Evolutionary conservation across 1,140 invertebrate species (phyloP), one percentile per base, ranked within the genome.

Genomic region (Alviniconcha marisindica): DNA sequence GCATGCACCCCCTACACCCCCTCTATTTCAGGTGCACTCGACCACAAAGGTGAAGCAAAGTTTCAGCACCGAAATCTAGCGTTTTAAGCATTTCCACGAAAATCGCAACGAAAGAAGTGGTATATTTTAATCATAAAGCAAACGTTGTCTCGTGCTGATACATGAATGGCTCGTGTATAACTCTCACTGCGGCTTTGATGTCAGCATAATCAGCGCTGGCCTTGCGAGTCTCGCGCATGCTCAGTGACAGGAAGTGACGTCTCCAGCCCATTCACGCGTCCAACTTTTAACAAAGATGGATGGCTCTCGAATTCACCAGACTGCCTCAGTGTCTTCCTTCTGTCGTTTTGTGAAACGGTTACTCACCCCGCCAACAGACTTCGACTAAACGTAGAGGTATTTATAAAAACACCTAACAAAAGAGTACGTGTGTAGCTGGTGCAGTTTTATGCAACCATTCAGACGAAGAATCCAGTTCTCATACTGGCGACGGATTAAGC

Each of bases 191-290:
- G 18, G 5, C 7, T 48, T 10, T 48, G 7, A 48, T 18, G 44
- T 10, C 5, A 48, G 44, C 44, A 48, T 48, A 48, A 5, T 48
- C 5, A 48, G 5, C 44, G 7, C 7, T 48, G 44, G 44, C 18
- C 44, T 48, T 48, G 44, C 44, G 44, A 18, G 44, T 5, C 14
- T 1, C 24, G 36, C 21, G 66, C 21, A 71, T 71, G 36, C 38
- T 71, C 66, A 24, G 66, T 71, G 66, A 71, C 66, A 40, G 12
- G 66, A 40, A 38, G 36, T 40, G 66, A 40, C 36, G 66, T 71
- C 36, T 18, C 66, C 2, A 33, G 3, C 18, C 38, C 66, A 71
- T 2, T 14, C 2, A 40, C 5, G 28, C 60, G 60, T 15, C 60
- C 28, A 3, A 5, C 4, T 21, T 12, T 51, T n/a, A n/a, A 60